Evolutionary conservation across 2,888 invertebrate species (phyloP).

Genomic region (Xanthorhoe designata): DNA sequence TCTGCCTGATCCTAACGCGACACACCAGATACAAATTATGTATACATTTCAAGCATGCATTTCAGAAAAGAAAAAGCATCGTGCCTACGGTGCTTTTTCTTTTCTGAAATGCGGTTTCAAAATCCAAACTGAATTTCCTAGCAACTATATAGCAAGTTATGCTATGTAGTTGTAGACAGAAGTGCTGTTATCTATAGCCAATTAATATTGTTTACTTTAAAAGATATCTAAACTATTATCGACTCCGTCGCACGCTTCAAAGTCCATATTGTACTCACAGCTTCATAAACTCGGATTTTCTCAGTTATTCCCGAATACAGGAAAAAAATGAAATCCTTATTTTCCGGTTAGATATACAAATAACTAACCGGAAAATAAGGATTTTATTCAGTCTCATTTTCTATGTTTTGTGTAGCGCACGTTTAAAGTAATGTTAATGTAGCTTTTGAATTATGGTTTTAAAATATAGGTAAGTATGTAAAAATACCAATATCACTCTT

Average conservation of each 20-base stretch:
- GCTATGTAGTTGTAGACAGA: conserved; percentile 6
- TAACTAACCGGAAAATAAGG: too few relatives aligned
- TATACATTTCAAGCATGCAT: too few relatives aligned
- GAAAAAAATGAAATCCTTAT: conserved; percentile 3
- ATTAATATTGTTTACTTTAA: conserved; percentile 49
- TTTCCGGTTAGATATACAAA: not conserved
- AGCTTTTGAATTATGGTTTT: not conserved
- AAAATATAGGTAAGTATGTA: not conserved
- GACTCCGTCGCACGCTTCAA: conserved; percentile 25
- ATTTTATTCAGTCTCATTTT: not conserved
- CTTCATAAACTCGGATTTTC: conserved; percentile 17
- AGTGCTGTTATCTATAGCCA: conserved; percentile 18
- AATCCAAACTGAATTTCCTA: not conserved
- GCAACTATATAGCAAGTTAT: not conserved
- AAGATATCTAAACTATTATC: conserved; percentile 24
- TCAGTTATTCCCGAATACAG: not conserved
- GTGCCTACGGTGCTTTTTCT: too few relatives aligned
- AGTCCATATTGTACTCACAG: conserved; percentile 26
- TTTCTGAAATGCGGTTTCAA: not conserved
- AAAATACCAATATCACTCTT: not conserved
- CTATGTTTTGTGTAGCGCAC: not conserved
- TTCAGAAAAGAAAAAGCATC: too few relatives aligned
- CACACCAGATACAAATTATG: too few relatives aligned
- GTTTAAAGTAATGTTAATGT: not conserved
- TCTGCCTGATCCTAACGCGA: too few relatives aligned